Percentiles rank a stretch among this genome's conserved stretches.
Conservation (phyloP, 1,140 invertebrate species). For the Drosophila parabipectinata region DNA sequence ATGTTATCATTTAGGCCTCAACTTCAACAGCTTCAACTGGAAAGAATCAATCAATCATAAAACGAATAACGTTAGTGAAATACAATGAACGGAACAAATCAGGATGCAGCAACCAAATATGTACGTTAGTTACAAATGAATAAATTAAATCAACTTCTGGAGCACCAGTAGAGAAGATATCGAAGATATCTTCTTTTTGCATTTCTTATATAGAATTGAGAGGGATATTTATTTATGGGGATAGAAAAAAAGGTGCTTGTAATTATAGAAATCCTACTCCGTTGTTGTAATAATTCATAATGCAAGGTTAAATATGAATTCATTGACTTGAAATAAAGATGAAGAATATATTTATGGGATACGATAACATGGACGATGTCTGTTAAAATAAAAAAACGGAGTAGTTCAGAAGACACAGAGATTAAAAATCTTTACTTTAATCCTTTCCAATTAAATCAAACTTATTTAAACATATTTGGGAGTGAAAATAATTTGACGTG, state of each 20-base stretch:
- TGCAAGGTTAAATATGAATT: neutral
- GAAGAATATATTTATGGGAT: neutral
- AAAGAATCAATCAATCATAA: slow-evolving; percentile 83
- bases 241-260: slow-evolving; percentile 1
- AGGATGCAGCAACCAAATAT: slow-evolving; percentile 65
- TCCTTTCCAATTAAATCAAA: neutral
- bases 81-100: slow-evolving; percentile 72
- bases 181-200: neutral
- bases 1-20: slow-evolving; percentile 83
- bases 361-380: neutral
- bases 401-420: neutral
- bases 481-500: neutral
- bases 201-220: neutral
- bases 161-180: slow-evolving; percentile 13
- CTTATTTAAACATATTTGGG: neutral
- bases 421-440: neutral
- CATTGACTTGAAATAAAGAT: neutral
- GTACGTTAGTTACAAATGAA: slow-evolving; percentile 62
- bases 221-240: neutral
- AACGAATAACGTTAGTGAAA: slow-evolving; percentile 79
- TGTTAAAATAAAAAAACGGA: neutral
- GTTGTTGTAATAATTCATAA: neutral
- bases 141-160: slow-evolving; percentile 34
- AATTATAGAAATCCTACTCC: neutral
- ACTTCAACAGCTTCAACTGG: slow-evolving; percentile 84